Conservation (phyloP, 2,113 vertebrate genomes). For the Rhynchomys soricoides region DNA sequence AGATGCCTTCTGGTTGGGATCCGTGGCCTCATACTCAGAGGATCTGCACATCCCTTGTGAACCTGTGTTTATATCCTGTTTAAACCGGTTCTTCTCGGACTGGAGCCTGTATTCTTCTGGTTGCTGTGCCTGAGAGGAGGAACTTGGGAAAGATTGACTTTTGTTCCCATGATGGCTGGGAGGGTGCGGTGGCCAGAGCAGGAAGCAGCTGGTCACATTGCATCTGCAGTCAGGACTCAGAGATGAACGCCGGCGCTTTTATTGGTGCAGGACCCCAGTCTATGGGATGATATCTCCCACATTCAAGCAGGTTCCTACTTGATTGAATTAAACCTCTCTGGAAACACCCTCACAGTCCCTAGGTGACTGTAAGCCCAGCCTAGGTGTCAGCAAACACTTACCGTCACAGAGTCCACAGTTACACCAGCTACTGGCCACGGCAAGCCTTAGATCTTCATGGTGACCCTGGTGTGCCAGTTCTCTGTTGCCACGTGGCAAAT, state of each 20-base stretch:
- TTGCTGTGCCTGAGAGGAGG: not conserved
- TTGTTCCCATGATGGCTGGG: not conserved
- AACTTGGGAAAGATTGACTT: not conserved
- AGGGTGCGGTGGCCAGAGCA: not conserved
- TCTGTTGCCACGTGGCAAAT: not conserved
- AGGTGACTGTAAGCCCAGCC: not conserved
- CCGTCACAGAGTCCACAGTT: not conserved
- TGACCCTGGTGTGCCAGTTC: not conserved
- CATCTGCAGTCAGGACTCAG: not conserved
- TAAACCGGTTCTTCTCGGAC: not conserved
- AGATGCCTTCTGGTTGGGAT: fast-evolving
- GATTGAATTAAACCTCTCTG: not conserved
- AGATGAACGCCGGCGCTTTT: not conserved
- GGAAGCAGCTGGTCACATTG: not conserved
- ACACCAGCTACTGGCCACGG: not conserved
- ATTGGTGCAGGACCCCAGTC: not conserved
- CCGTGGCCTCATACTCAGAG: fast-evolving
- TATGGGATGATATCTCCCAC: not conserved
- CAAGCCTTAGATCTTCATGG: not conserved
- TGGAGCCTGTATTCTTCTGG: not conserved
- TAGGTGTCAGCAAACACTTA: not conserved
- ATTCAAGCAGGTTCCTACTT: not conserved
- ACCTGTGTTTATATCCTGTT: not conserved
- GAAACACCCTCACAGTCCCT: not conserved
- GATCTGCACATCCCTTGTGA: not conserved